A percentile compares a stretch with the other conserved stretches of the same genome.
These are phyloP conservation scores for Scrobipalpa atriplicella DNA, from an alignment of 2,888 invertebrate species.

Conservation along the genomic window DNA sequence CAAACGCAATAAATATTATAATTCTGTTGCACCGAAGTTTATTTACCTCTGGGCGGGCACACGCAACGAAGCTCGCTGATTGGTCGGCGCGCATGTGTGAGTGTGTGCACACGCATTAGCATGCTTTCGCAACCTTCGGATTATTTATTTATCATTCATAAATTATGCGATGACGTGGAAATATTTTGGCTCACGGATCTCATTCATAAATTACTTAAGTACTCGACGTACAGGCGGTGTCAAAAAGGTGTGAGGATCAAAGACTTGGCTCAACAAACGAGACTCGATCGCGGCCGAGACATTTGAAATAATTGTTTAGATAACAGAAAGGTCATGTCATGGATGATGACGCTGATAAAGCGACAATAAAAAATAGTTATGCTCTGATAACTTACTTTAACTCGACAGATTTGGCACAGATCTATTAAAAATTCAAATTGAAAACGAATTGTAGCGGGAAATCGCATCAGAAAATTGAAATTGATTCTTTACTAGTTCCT, in stretches of 20 bases:
- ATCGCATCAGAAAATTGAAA: not conserved
- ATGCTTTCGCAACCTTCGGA: constrained; percentile 45
- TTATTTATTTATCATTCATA: constrained; percentile 27
- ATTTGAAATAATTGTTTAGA: constrained; percentile 1
- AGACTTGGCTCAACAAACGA: not conserved
- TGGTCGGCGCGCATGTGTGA: constrained; percentile 41
- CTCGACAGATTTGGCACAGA: not conserved
- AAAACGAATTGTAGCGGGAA: constrained; percentile 8
- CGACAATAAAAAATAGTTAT: not conserved
- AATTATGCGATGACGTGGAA: constrained; percentile 21
- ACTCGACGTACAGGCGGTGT: not conserved
- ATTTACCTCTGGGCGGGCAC: constrained; percentile 51
- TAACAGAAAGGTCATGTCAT: not conserved
- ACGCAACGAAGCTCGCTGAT: constrained; percentile 36
- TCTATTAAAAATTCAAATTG: not conserved
- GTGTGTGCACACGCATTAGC: constrained; percentile 33
- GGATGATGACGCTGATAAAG: not conserved
- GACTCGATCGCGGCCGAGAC: not conserved
- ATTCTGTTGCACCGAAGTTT: constrained; percentile 43
- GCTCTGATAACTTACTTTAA: not conserved
- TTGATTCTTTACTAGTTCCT: not conserved
- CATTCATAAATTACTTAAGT: constrained; percentile 26
- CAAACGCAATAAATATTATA: constrained; percentile 38
- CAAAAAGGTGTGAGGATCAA: constrained; percentile 16
- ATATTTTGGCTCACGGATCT: constrained; percentile 24